Percentiles rank a stretch among this genome's conserved stretches.
These are phyloP conservation scores for Drosophila orena DNA, from an alignment of 1,140 invertebrate genomes.

Conservation along the genomic window DNA sequence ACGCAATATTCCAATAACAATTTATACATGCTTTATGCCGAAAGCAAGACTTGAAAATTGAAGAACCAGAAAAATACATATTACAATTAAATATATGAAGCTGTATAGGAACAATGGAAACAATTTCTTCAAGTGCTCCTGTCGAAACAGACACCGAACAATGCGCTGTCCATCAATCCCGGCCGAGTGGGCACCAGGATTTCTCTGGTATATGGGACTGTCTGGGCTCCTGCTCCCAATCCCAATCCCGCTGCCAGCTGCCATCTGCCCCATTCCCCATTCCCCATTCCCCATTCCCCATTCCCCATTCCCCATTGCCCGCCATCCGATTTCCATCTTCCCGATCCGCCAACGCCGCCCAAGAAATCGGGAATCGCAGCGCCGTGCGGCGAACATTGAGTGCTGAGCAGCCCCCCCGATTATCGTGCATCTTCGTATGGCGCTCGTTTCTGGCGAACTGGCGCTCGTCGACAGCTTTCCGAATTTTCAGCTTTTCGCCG, in stretches of 20 bases:
- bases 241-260: too few species aligned
- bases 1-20: too few species aligned
- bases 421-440: conserved; percentile 33
- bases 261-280: too few species aligned
- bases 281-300: too few species aligned
- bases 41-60: too few species aligned
- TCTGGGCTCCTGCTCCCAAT: conserved; percentile 9
- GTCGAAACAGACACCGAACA: not conserved
- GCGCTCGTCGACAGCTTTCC: conserved; percentile 40
- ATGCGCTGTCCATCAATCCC: conserved; percentile 13
- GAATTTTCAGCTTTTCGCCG: conserved; percentile 64
- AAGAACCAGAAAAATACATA: too few species aligned
- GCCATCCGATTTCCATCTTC: too few species aligned
- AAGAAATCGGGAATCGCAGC: not conserved
- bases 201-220: not conserved
- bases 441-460: conserved; percentile 23
- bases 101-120: too few species aligned
- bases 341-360: not conserved
- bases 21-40: too few species aligned
- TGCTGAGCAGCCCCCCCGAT: not conserved
- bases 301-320: too few species aligned
- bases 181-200: conserved; percentile 17
- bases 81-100: too few species aligned
- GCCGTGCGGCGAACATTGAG: not conserved
- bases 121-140: not conserved